Conservation (phyloP, 2,888 invertebrate genomes). For the Apodemia zela region DNA sequence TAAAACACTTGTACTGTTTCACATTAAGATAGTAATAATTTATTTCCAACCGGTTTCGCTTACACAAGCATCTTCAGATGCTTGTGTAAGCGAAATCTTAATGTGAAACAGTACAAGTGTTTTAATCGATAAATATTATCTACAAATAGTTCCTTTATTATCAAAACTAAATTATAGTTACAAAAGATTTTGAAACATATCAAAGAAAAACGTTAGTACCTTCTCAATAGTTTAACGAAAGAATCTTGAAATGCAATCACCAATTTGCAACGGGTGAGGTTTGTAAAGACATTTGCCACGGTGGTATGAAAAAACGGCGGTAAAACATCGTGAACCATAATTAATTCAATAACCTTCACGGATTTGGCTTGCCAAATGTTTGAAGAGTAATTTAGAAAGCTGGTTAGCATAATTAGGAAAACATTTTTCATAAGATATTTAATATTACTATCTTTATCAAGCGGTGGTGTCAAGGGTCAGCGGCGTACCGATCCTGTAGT, state of each 20-base stretch:
- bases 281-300: constrained; percentile 8
- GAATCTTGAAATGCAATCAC: constrained; percentile 3
- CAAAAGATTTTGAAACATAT: constrained; percentile 6
- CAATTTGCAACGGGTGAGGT: not conserved
- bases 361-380: not conserved
- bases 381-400: not conserved
- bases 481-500: too few relatives aligned
- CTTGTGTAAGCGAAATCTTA: too few relatives aligned
- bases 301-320: constrained; percentile 4
- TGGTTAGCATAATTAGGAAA: not conserved
- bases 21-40: too few relatives aligned
- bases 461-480: too few relatives aligned
- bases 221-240: constrained; percentile 9
- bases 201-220: not conserved
- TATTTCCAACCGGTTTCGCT: too few relatives aligned
- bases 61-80: too few relatives aligned
- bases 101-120: too few relatives aligned
- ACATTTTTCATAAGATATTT: constrained; percentile 15
- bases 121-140: too few relatives aligned
- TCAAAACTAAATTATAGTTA: not conserved
- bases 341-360: constrained; percentile 24
- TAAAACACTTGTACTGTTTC: too few relatives aligned
- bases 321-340: constrained; percentile 19
- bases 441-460: too few relatives aligned
- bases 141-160: not conserved